phyloP scores from a whole-genome alignment of 2,797 vertebrate genomes.

The Scolopax bukidnonensis region DNA sequence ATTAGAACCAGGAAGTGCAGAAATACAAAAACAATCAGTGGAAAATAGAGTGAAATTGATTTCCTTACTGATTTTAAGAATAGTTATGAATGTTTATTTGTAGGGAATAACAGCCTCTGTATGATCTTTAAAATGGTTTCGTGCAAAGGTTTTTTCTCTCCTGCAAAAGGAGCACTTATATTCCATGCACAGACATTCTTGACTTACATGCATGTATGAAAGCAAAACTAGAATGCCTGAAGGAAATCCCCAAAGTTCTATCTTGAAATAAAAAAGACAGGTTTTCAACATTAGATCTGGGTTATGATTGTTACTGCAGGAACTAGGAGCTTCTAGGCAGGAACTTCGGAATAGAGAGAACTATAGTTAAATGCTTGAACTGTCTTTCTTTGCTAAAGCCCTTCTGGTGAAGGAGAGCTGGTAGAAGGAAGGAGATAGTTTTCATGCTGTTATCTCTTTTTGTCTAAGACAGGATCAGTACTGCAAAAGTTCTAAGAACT shows the following conservation, averaged over 20 bases:
- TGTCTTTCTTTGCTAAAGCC: not conserved
- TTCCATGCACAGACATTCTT: not conserved
- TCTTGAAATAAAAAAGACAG: not conserved
- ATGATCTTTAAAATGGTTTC: not conserved
- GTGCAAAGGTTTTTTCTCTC: not conserved
- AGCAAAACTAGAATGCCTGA: not conserved
- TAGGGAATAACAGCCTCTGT: not conserved
- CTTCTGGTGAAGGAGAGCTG: not conserved
- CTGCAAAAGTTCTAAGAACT: not conserved
- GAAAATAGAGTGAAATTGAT: not conserved
- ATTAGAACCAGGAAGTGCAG: not conserved
- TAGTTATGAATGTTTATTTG: not conserved
- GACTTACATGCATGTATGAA: not conserved
- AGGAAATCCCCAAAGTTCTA: not conserved
- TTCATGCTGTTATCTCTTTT: not conserved
- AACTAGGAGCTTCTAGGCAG: not conserved
- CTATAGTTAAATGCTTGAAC: not conserved
- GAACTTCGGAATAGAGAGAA: not conserved
- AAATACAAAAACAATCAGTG: not conserved
- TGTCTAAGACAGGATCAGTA: not conserved
- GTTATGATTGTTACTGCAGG: not conserved
- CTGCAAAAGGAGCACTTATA: not conserved
- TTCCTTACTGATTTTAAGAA: constrained; percentile 2
- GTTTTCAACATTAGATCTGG: not conserved
- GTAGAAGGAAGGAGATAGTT: not conserved